A percentile compares a stretch with the other conserved stretches of the same genome.
phyloP scores from a whole-genome alignment of 2,888 invertebrate genomes.

The Parelbella ahira region DNA sequence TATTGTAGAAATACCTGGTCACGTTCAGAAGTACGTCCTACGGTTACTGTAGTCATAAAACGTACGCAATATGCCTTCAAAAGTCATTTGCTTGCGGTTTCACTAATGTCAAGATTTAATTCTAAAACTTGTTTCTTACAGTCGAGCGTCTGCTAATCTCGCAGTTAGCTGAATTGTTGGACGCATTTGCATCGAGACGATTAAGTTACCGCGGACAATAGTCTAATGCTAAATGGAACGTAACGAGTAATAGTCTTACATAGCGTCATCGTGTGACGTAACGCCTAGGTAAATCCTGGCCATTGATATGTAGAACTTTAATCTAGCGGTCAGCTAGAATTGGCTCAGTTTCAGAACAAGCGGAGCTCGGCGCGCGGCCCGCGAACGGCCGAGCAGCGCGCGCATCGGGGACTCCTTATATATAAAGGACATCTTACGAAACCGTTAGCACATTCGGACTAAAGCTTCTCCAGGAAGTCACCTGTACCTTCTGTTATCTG shows the following conservation, averaged over 20 bases:
- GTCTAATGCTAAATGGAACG: constrained; percentile 10
- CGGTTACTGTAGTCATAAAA: constrained; percentile 28
- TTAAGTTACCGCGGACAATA: constrained; percentile 25
- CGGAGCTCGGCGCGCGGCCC: constrained; percentile 45
- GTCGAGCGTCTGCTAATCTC: constrained; percentile 15
- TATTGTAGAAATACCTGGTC: constrained; percentile 9
- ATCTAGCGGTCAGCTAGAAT: constrained; percentile 55
- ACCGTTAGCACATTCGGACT: constrained; percentile 73
- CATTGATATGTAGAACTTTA: constrained; percentile 64
- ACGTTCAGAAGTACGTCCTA: not conserved
- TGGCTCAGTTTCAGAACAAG: constrained; percentile 65
- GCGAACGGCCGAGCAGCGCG: constrained; percentile 48
- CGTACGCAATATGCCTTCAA: constrained; percentile 30
- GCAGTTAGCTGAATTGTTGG: constrained; percentile 21
- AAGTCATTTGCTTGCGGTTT: constrained; percentile 28
- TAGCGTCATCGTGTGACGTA: constrained; percentile 46
- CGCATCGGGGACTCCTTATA: constrained; percentile 58
- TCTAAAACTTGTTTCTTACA: constrained; percentile 20
- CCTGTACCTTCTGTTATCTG: constrained; percentile 54
- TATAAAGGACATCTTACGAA: constrained; percentile 75
- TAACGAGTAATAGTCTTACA: constrained; percentile 2
- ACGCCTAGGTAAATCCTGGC: constrained; percentile 43
- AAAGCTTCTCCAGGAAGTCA: constrained; percentile 72
- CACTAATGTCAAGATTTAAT: constrained; percentile 16
- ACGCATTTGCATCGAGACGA: constrained; percentile 30